phyloP scores from a whole-genome alignment of 2,888 invertebrate species.

The Sicus ferrugineus region DNA sequence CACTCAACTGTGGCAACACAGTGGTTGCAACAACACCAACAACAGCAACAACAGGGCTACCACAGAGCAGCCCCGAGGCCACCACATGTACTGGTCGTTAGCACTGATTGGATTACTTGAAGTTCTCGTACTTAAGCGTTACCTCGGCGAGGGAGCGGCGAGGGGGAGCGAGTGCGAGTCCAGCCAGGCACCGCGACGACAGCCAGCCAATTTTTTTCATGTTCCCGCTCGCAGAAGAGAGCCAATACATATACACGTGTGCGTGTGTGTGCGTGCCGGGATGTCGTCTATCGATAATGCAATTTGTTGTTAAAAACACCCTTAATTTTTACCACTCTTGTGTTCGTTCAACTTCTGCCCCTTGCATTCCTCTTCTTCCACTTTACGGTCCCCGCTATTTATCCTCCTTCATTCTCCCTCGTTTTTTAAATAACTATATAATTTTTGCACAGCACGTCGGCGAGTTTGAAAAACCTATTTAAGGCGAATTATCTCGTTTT shows the following conservation, averaged over 20 bases:
- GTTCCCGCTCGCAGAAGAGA: slow-evolving; percentile 11
- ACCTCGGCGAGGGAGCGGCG: no score
- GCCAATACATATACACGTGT: slow-evolving; percentile 4
- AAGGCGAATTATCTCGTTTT: slow-evolving; percentile 28
- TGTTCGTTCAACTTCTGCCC: background rate
- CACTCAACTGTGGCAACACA: background rate
- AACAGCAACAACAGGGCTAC: slow-evolving; percentile 1
- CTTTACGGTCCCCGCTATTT: background rate
- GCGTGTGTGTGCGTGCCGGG: slow-evolving; percentile 4
- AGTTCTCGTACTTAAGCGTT: background rate
- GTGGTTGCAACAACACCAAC: background rate
- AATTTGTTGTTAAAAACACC: slow-evolving; percentile 31
- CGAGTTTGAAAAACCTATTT: slow-evolving; percentile 22
- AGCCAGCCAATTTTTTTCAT: slow-evolving; percentile 10
- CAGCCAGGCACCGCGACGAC: background rate
- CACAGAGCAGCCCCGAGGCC: slow-evolving; percentile 27
- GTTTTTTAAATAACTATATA: slow-evolving; percentile 9
- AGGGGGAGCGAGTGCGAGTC: no score
- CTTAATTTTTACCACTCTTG: slow-evolving; percentile 8
- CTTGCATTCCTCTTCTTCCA: background rate
- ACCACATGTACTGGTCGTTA: slow-evolving; percentile 28
- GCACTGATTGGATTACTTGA: slow-evolving; percentile 25
- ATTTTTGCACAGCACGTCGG: slow-evolving; percentile 25
- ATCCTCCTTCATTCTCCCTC: background rate
- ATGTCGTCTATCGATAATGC: slow-evolving; percentile 26